Percentiles rank a stretch among this genome's conserved stretches.
These are phyloP conservation scores for Lampris incognitus DNA, from an alignment of 2,113 vertebrate species.

Conservation along the genomic window DNA sequence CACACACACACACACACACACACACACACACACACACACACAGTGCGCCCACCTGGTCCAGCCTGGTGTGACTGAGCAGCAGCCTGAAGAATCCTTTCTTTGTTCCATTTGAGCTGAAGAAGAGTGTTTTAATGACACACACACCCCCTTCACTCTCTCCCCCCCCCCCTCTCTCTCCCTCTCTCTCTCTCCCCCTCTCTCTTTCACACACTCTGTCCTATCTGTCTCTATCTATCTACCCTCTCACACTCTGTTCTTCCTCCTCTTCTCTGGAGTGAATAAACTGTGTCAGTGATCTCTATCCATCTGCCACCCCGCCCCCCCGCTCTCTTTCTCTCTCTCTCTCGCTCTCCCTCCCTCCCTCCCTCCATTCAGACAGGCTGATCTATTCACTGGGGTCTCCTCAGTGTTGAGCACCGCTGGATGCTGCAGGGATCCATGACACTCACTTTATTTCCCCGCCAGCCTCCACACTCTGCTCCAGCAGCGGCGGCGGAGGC, in stretches of 20 bases:
- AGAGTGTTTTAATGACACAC: slow-evolving; percentile 62
- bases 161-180: slow-evolving; percentile 17
- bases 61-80: slow-evolving; percentile 46
- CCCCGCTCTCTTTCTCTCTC: not conserved
- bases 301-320: slow-evolving; percentile 15
- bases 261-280: slow-evolving; percentile 44
- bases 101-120: slow-evolving; percentile 65
- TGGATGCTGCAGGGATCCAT: slow-evolving; percentile 61
- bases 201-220: not conserved
- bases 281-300: slow-evolving; percentile 60
- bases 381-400: slow-evolving; percentile 71
- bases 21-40: slow-evolving; percentile 15
- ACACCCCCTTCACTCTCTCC: slow-evolving; percentile 35
- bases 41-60: slow-evolving; percentile 62
- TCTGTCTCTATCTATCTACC: slow-evolving; percentile 7
- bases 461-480: slow-evolving; percentile 54
- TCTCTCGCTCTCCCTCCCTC: not conserved
- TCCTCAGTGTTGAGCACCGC: slow-evolving; percentile 67
- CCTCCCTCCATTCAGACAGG: slow-evolving; percentile 59
- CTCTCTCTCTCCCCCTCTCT: slow-evolving; percentile 30
- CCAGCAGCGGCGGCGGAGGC: slow-evolving; percentile 66
- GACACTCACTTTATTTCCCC: slow-evolving; percentile 59
- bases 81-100: slow-evolving; percentile 69
- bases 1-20: slow-evolving; percentile 22
- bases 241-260: slow-evolving; percentile 30